Evolutionary conservation across 1,140 invertebrate genomes (phyloP).

Genomic region (Diabrotica virgifera): DNA sequence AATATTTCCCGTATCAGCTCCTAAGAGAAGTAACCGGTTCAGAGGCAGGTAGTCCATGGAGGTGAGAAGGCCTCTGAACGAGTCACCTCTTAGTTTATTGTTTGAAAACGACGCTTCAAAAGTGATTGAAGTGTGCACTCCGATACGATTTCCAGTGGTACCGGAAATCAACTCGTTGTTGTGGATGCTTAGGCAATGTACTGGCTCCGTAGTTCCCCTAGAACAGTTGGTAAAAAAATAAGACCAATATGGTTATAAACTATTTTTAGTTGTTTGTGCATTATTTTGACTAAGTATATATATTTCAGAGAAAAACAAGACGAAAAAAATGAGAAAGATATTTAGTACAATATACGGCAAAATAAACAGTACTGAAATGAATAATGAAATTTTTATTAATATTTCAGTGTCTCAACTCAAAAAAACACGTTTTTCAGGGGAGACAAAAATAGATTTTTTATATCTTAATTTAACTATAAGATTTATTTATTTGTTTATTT

Average conservation of each 20-base stretch:
- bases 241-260: background rate
- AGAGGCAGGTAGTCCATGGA: slow-evolving; percentile 84
- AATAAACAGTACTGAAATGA: too few species aligned
- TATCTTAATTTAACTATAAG: too few species aligned
- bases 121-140: slow-evolving; percentile 77
- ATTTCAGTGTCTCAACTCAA: too few species aligned
- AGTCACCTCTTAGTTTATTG: slow-evolving; percentile 82
- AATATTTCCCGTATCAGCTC: slow-evolving; percentile 87
- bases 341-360: too few species aligned
- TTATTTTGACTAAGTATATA: too few species aligned
- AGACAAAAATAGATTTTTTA: too few species aligned
- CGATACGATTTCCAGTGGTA: slow-evolving; percentile 85
- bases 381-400: too few species aligned
- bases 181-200: slow-evolving; percentile 78
- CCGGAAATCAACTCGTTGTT: slow-evolving; percentile 76
- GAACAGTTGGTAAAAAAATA: background rate
- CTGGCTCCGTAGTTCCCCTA: slow-evolving; percentile 83
- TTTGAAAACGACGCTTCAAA: slow-evolving; percentile 73
- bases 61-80: slow-evolving; percentile 87
- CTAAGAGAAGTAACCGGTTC: slow-evolving; percentile 83
- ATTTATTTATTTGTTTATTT: too few species aligned
- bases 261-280: too few species aligned
- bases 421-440: too few species aligned
- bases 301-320: too few species aligned
- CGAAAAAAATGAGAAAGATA: too few species aligned